Conservation (phyloP, 1,140 invertebrate species). For the Saccostrea glomerata region DNA sequence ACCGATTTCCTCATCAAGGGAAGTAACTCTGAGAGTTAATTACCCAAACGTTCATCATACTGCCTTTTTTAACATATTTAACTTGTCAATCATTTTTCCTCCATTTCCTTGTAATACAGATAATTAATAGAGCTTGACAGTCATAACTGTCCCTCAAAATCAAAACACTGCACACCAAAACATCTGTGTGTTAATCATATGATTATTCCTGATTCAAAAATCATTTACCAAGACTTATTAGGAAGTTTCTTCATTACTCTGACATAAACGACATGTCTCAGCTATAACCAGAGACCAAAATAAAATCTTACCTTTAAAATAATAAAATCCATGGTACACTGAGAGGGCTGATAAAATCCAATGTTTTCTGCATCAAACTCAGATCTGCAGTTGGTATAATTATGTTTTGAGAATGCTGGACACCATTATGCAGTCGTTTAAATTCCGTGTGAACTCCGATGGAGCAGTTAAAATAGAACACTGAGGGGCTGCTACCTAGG, state of each 20-base stretch:
- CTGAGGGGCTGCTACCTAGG: background rate
- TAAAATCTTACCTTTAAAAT: conserved; percentile 18
- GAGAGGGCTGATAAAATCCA: background rate
- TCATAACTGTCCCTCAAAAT: background rate
- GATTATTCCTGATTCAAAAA: too few relatives aligned
- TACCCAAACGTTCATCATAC: background rate
- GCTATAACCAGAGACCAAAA: background rate
- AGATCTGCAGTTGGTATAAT: background rate
- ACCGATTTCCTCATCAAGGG: background rate
- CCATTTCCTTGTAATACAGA: conserved; percentile 13
- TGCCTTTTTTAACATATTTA: background rate
- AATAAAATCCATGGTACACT: conserved; percentile 13
- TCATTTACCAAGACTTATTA: background rate
- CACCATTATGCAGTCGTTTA: background rate
- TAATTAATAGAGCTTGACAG: background rate
- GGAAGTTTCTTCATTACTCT: background rate
- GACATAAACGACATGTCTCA: background rate
- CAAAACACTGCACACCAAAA: background rate
- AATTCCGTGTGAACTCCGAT: background rate
- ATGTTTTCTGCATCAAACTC: background rate
- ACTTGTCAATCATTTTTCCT: conserved; percentile 11
- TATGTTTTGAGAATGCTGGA: background rate
- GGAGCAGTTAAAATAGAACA: background rate
- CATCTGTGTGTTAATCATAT: too few relatives aligned
- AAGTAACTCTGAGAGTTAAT: background rate